Base-by-base conservation (phyloP, 2,113 vertebrate genomes). In the Uropsilus gracilis region DNA sequence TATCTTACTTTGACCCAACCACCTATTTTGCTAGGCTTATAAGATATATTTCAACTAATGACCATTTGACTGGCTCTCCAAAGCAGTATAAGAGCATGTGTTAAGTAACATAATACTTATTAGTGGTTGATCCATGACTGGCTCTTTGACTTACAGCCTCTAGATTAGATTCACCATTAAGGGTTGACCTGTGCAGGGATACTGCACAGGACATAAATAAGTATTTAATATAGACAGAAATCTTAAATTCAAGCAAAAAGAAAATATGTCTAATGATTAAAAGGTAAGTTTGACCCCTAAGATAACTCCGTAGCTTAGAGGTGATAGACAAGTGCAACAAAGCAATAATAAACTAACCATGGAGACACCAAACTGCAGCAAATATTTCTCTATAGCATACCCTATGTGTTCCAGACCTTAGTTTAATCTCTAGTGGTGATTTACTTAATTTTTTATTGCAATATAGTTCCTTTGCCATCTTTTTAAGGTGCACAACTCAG, bases 181-280 rank as follows among this genome's bases (percentile, higher is more conserved):
- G 66, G 59, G 8, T 50, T 73, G 14, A n/a, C 11, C 34, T 68
- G 16, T n/a, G 3, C 26, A 53, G n/a, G 37, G 18, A 80, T 17
- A 44, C 64, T 96, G 88, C 72, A 28, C 57, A 73, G 57, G n/a
- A 16, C 64, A 80, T 53, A 73, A 66, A 28, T 44, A 89, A 73
- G 34, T 37, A n/a, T 48, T 77, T 83, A 55, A 86, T 83, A 10
- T 37, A 50, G 64, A 24, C n/a, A 59, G 13, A 71, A 77, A 50
- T 82, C 10, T 90, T 82, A 50, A 93, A 75, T 87, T 92, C 46
- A 48, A 42, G 75, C 10, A 72, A 63, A 80, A 76, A 82, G n/a
- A 20, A 82, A 82, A 48, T 92, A 82, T 55, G n/a, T 86, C 28
- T 28, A 81, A 10, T 78, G n/a, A 90, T 71, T 86, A 90, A 93